phyloP scores from a whole-genome alignment of 2,797 vertebrate genomes.

The Adrianichthys oophorus region DNA sequence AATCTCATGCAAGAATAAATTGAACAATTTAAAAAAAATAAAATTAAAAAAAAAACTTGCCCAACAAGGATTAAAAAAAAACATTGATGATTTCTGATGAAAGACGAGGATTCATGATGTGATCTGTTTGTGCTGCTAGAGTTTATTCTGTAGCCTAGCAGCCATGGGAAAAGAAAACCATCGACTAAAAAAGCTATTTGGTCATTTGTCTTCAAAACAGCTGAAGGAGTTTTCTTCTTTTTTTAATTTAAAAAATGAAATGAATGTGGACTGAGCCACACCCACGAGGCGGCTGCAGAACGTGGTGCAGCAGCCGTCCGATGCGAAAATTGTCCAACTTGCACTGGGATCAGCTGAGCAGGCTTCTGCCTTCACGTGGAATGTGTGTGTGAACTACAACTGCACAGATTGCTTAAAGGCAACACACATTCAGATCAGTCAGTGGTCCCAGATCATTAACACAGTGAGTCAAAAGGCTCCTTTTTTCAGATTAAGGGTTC shows the following conservation, averaged over 20 bases:
- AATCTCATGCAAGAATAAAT: background rate
- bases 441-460: background rate
- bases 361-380: constrained; percentile 6
- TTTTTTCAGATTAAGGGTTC: too few relatives aligned
- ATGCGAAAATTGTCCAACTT: background rate
- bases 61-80: background rate
- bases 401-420: background rate
- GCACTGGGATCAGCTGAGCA: constrained; percentile 3
- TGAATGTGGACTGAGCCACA: constrained; percentile 8
- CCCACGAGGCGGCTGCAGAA: constrained; percentile 23
- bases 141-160: constrained; percentile 36
- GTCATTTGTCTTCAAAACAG: constrained; percentile 30
- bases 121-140: constrained; percentile 8
- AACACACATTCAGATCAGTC: background rate
- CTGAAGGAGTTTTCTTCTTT: constrained; percentile 6
- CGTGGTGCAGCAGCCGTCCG: constrained; percentile 22
- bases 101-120: constrained; percentile 4
- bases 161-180: constrained; percentile 27
- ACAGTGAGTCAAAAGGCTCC: too few relatives aligned
- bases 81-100: background rate
- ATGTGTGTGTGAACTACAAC: constrained; percentile 2
- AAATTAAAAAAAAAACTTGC: background rate
- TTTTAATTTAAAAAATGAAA: constrained; percentile 5
- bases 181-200: constrained; percentile 11
- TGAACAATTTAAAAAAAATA: background rate